Evolutionary conservation across 2,113 vertebrate genomes (phyloP).

Genomic region (Ardeotis arabs): DNA sequence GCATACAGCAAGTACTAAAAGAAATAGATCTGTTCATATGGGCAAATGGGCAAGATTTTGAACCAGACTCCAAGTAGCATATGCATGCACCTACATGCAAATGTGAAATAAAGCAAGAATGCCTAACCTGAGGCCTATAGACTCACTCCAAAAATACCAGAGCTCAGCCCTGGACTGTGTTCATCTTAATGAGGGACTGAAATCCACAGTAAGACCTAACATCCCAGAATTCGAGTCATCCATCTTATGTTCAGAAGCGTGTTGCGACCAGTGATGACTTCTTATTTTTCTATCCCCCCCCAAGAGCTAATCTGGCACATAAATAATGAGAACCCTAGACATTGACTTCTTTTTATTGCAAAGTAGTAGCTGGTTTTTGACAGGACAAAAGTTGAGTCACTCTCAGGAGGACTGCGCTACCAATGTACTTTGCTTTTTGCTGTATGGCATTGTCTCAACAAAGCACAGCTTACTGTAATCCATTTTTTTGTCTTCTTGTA

Average conservation of each 20-base stretch:
- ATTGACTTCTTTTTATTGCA: slow-evolving; percentile 9
- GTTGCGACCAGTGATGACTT: background rate
- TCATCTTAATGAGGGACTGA: background rate
- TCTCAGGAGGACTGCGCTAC: background rate
- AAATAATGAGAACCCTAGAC: background rate
- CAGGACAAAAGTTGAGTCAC: background rate
- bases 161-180: background rate
- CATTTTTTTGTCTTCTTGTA: background rate
- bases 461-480: background rate
- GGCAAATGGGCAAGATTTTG: background rate
- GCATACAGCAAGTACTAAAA: background rate
- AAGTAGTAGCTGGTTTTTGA: background rate
- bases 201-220: background rate
- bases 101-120: background rate
- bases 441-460: background rate
- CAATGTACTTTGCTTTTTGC: background rate
- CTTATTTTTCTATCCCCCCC: background rate
- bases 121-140: background rate
- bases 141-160: background rate
- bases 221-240: background rate
- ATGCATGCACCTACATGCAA: background rate
- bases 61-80: background rate
- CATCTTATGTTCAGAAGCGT: background rate
- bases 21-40: background rate
- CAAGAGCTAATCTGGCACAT: slow-evolving; percentile 4